Conservation (phyloP, 2,888 invertebrate genomes). For the Fragum sueziense region DNA sequence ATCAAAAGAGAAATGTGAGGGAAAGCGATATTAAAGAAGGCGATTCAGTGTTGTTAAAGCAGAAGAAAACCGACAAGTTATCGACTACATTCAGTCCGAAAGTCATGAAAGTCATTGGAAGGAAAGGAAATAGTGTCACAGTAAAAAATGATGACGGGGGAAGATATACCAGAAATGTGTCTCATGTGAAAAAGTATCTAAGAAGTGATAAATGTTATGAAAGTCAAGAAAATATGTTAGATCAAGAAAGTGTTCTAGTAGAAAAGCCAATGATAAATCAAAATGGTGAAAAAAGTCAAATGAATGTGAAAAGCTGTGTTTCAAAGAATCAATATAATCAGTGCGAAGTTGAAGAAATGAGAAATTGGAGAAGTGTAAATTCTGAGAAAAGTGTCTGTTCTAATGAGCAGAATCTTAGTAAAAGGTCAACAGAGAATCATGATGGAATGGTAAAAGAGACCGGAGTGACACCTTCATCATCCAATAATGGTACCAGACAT, state of each 20-base stretch:
- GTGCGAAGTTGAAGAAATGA: background rate
- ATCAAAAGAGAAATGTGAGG: constrained; percentile 12
- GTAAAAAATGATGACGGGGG: constrained; percentile 16
- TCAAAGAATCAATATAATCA: background rate
- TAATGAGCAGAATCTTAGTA: background rate
- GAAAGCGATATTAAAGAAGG: constrained; percentile 36
- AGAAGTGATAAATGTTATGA: background rate
- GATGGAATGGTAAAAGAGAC: background rate
- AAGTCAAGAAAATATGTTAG: background rate
- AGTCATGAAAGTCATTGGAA: background rate
- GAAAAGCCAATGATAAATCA: background rate
- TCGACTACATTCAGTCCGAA: background rate
- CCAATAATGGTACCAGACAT: too few relatives aligned
- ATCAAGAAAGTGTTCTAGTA: background rate
- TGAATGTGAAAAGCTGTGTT: background rate
- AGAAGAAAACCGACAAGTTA: constrained; percentile 9
- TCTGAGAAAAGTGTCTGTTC: background rate
- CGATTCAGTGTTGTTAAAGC: constrained; percentile 38
- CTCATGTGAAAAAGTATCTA: constrained; percentile 12
- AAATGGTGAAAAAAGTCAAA: background rate
- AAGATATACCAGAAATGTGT: constrained; percentile 28
- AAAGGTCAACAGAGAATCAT: background rate
- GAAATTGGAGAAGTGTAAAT: background rate
- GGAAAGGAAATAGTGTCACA: constrained; percentile 16
- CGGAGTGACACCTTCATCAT: background rate